Conservation (phyloP, 2,888 invertebrate genomes). For the Tholera decimalis region DNA sequence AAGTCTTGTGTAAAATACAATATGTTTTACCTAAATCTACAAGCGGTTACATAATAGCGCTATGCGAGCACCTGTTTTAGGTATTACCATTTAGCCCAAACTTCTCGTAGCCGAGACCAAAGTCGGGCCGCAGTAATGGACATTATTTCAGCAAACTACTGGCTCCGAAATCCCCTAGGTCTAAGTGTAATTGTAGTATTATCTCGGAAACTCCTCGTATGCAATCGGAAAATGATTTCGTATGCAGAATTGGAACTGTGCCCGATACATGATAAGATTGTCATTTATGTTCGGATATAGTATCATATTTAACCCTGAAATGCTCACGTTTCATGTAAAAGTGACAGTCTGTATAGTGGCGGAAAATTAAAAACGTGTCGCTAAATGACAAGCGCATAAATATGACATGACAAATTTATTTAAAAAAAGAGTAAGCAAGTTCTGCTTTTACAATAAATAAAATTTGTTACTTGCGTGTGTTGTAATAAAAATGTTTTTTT, state of each 20-base stretch:
- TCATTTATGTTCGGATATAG: conserved; percentile 16
- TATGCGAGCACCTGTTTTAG: no score
- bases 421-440: neutral
- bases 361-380: conserved; percentile 31
- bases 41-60: neutral
- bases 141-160: conserved; percentile 17
- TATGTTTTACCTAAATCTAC: neutral
- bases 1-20: neutral
- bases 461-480: neutral
- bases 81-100: neutral
- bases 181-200: conserved; percentile 26
- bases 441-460: neutral
- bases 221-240: conserved; percentile 42
- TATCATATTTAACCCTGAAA: conserved; percentile 12
- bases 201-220: conserved; percentile 9
- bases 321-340: conserved; percentile 1
- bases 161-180: conserved; percentile 9
- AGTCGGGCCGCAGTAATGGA: conserved; percentile 12
- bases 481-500: neutral
- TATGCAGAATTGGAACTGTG: conserved; percentile 36
- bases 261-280: conserved; percentile 29
- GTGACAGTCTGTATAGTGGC: conserved; percentile 7
- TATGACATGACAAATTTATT: conserved; percentile 16
- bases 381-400: neutral
- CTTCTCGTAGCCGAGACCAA: neutral